Evolutionary conservation across 2,888 invertebrate genomes (phyloP), one percentile per base, ranked within the genome.

Genomic region (Koerneria pararmatus): DNA sequence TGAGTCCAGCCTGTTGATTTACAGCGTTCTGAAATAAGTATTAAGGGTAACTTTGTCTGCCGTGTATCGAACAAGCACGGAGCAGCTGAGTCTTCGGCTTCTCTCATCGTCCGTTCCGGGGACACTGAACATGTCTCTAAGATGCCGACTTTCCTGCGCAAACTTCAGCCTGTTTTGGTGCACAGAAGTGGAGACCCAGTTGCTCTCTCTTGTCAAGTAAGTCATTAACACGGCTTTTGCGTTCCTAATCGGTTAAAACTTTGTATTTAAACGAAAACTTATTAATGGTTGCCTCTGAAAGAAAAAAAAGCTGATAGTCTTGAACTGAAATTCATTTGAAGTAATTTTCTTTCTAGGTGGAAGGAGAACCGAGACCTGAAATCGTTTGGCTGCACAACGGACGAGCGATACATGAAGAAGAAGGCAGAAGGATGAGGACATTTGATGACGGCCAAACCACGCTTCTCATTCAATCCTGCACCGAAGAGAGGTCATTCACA

Each of bases 11-110:
- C n/a, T n/a, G n/a, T n/a, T n/a, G n/a, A n/a, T n/a, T n/a, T n/a
- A n/a, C n/a, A n/a, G n/a, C n/a, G n/a, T n/a, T n/a, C n/a, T n/a
- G n/a, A n/a, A n/a, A n/a, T 54, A 72, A 77, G 64, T 78, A 78
- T 3, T 68, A 79, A 83, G 69, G 86, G 85, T 32, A 82, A 84
- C 68, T 85, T 85, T 68, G 78, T 83, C 3, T 85, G 85, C 78
- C 78, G 83, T 57, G 69, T 83, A 22, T 80, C 74, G 64, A 84
- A 83, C 71, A 83, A 84, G 48, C 70, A 80, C 27, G 85, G 85
- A 15, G 74, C 80, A 3, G 84, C 83, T 24, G 80, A 84, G 60
- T 84, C 84, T n/a, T 74, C 80, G 63, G 84, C 84, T 22, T 79
- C 71, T 24, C 77, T 85, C 31, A 82, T 80, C 22, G 85, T 85